Conservation (phyloP, 64 coral and sea anemone species). For the Platygyra sinensis region DNA sequence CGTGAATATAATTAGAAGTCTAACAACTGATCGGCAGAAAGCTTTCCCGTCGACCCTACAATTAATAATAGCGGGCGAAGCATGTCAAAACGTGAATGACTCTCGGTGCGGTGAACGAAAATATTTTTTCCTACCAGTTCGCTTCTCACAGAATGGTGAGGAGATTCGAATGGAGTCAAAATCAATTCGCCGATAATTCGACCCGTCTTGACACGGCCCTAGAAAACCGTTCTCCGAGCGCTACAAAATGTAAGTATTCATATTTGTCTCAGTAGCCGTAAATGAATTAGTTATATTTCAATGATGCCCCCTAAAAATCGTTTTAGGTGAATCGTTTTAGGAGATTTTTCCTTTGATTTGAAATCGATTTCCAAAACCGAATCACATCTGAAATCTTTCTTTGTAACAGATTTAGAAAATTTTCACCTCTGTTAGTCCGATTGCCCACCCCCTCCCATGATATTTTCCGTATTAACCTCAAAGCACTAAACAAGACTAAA, state of each 20-base stretch:
- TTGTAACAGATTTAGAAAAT: no score
- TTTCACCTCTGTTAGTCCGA: no score
- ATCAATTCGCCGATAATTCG: not conserved
- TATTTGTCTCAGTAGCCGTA: no score
- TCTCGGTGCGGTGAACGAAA: no score
- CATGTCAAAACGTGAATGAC: slow-evolving; percentile 25
- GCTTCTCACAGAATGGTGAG: slow-evolving; percentile 14
- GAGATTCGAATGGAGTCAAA: not conserved
- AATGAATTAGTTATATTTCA: slow-evolving; percentile 1
- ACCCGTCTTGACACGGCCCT: not conserved
- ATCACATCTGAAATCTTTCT: no score
- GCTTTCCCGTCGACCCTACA: slow-evolving; percentile 2
- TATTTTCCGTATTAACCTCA: no score
- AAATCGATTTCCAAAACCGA: no score
- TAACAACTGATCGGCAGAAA: slow-evolving; percentile 9
- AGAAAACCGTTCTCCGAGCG: not conserved
- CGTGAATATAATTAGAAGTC: slow-evolving; percentile 27
- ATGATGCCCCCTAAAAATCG: not conserved
- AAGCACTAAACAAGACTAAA: no score
- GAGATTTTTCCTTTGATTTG: no score
- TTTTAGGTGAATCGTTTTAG: no score
- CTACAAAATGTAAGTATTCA: slow-evolving; percentile 30
- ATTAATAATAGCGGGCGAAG: not conserved
- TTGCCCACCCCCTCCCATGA: no score
- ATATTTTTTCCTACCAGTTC: not conserved